A percentile compares a stretch with the other conserved stretches of the same genome.
phyloP scores from a whole-genome alignment of 64 coral and sea anemone genomes.

The Platygyra sinensis region DNA sequence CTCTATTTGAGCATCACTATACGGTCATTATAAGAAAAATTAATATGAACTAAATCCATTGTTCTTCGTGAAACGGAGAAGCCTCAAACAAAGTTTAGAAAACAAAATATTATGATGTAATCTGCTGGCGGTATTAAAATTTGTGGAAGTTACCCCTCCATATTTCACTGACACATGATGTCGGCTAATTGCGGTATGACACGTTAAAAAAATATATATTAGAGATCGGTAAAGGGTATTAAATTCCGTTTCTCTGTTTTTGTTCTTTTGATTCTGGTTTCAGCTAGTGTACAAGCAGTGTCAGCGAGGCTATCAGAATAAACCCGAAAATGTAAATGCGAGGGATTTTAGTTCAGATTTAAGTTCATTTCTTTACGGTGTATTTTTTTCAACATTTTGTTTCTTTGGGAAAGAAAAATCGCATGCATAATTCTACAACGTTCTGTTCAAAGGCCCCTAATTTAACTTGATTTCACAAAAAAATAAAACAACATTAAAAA shows the following conservation, averaged over 20 bases:
- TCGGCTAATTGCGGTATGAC: background rate
- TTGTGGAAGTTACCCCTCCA: background rate
- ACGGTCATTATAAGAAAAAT: conserved; percentile 11
- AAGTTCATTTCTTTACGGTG: no score
- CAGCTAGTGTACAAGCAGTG: background rate
- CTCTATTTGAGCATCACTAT: background rate
- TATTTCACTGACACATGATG: background rate
- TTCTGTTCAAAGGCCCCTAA: background rate
- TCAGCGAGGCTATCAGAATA: background rate
- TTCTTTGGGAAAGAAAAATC: background rate
- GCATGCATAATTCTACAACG: background rate
- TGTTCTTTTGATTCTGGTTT: background rate
- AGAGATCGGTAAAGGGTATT: background rate
- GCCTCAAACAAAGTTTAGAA: background rate
- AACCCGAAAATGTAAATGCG: background rate
- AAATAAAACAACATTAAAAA: conserved; percentile 1
- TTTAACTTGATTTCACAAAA: background rate
- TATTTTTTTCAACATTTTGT: background rate
- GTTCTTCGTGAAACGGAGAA: conserved; percentile 1
- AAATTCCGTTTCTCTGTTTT: conserved; percentile 21
- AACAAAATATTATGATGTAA: background rate
- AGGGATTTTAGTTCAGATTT: background rate
- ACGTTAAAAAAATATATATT: background rate
- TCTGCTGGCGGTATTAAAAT: background rate
- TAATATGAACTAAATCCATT: background rate